Evolutionary conservation across 2,797 vertebrate species (phyloP), one percentile per base, ranked within the genome.

Genomic region (Momotus momota): DNA sequence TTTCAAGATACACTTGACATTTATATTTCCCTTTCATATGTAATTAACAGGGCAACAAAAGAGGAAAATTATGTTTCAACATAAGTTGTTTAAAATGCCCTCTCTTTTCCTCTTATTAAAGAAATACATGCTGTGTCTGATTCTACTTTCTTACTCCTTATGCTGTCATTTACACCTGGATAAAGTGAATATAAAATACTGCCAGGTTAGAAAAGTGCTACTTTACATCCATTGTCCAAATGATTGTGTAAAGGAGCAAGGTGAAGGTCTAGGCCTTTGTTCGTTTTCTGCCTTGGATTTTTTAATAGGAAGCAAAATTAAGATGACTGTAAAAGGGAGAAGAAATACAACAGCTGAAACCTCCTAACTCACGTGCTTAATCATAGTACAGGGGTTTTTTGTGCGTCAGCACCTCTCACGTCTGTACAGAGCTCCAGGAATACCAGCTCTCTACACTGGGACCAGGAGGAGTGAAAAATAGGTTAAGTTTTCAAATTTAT

Each of bases 151-250:
- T 86, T 72, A 52, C 52, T 86, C 55, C 51, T 93, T 60, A 40
- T 27, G 58, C 52, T 84, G 27, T 82, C 64, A 74, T 92, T 86
- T 82, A 49, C 12, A 45, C 16, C 43, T 86, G 33, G 40, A 78
- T 78, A 88, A 94, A 90, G 54, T 80, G 60, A 88, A 77, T 81
- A 75, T 46, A 81, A 93, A 86, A 88, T 49, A 21, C 62, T 73
- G 31, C 64, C 78, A 71, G 71, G 52, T 80, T 79, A 80, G 72
- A 88, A 45, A 55, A 86, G 55, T 90, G 19, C 26, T 74, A 2
- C 58, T 88, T 73, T 77, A 45, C 40, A 31, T 83, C 61, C 13
- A 4, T 29, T 88, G 46, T 46, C 75, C 82, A 91, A 88, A 64
- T 27, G 55, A 46, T 11, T 88, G 77, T 5, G 2, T 45, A 74